phyloP scores from a whole-genome alignment of 2,797 vertebrate species.

The Crypturellus tataupa region DNA sequence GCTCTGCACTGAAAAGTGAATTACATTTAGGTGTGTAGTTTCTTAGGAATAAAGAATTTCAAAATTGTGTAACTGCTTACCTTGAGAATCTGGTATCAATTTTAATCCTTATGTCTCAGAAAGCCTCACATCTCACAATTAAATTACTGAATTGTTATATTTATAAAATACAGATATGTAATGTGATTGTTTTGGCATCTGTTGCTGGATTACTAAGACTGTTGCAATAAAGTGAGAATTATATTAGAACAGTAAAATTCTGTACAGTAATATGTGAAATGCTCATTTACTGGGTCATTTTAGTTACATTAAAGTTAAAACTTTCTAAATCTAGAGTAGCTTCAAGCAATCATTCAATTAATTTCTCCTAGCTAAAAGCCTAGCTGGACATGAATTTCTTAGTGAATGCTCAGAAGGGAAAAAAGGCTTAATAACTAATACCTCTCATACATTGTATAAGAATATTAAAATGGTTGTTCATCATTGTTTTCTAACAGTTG shows the following conservation, averaged over 20 bases:
- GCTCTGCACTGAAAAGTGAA: not conserved
- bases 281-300: not conserved
- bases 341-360: not conserved
- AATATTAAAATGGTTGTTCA: not conserved
- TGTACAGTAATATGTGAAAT: not conserved
- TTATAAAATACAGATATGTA: not conserved
- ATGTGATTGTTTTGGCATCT: not conserved
- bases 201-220: not conserved
- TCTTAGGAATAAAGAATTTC: not conserved
- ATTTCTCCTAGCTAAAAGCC: not conserved
- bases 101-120: not conserved
- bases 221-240: not conserved
- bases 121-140: not conserved
- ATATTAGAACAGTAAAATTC: not conserved
- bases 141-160: not conserved
- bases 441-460: not conserved
- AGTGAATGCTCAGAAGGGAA: not conserved
- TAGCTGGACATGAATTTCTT: not conserved
- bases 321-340: not conserved
- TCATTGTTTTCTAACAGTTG: not conserved
- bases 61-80: not conserved
- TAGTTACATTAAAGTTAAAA: not conserved
- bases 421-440: not conserved
- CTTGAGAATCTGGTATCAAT: not conserved
- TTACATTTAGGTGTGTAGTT: not conserved